Evolutionary conservation across 2,888 invertebrate species (phyloP), one percentile per base, ranked within the genome.

Genomic region (Cheilosia grossa): DNA sequence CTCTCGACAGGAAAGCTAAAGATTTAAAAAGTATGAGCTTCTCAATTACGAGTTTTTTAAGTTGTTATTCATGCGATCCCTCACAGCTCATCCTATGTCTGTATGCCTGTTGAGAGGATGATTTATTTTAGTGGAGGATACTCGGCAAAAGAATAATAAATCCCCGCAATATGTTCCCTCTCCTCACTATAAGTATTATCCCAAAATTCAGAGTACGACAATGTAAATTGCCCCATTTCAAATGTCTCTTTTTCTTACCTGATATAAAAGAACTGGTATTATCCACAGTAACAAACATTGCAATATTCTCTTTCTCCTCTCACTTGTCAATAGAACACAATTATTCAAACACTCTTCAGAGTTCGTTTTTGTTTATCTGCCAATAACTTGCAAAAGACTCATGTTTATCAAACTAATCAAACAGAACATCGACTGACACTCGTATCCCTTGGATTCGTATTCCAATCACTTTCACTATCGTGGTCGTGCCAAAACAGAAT

Each of bases 231-330:
- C 10, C 6, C 17, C 13, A 47, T 13, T 17, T 33, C 49, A 15
- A 53, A 17, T 4, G 3, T 13, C 6, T 13, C 17, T 10, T 24
- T 24, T 0, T 64, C 73, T 88, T 91, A 91, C 91, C 91, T 90
- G 91, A 92, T 89, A 91, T 90, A 86, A 91, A 91, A 13, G 91
- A 88, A 82, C 90, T 91, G 47, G 90, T 87, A 87, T 90, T 91
- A 90, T 91, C 91, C 90, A 91, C 89, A 77, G 91, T 90, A 49
- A 91, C 89, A 89, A 91, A 91, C 91, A 92, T 92, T 83, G 88
- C 90, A 88, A 82, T 83, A 59, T 87, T 47, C 58, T 47, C 42
- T 30, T 33, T 53, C 7, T 24, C 44, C 37, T 27, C 4, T 15
- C 33, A 24, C 17, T 75, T 69, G 10, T 53, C 44, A 72, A 61